These are phyloP conservation scores for Sinonovacula constricta DNA, from an alignment of 1,140 invertebrate genomes.

Conservation along the genomic window DNA sequence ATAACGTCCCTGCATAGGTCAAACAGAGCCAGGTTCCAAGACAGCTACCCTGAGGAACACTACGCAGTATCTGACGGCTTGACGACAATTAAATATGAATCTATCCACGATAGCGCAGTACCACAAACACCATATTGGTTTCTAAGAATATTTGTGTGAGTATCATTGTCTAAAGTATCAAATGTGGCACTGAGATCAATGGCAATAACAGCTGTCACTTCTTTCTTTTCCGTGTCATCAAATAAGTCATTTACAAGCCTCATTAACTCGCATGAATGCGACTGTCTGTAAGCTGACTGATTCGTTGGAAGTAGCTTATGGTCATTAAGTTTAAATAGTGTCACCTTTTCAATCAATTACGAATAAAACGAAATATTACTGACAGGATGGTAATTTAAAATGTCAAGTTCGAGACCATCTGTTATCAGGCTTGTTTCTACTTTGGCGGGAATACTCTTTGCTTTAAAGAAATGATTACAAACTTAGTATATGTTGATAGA, in stretches of 20 bases:
- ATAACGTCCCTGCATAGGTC: no score
- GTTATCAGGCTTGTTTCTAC: conserved; percentile 17
- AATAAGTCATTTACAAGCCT: conserved; percentile 25
- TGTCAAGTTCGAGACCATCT: neutral
- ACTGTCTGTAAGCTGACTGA: conserved; percentile 19
- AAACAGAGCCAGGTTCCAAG: no score
- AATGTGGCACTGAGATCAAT: neutral
- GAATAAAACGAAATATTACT: conserved; percentile 16
- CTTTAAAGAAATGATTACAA: neutral
- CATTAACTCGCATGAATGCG: conserved; percentile 24
- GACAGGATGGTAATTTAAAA: conserved; percentile 12
- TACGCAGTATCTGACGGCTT: no score
- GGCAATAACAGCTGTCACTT: conserved; percentile 6
- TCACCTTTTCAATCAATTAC: conserved; percentile 33
- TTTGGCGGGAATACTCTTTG: neutral
- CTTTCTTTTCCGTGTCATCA: conserved; percentile 17
- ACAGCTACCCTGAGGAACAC: no score
- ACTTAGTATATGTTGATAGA: neutral
- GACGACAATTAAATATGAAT: no score
- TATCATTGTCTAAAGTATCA: neutral
- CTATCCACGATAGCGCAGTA: neutral
- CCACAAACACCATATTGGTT: no score
- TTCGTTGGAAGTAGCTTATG: conserved; percentile 13
- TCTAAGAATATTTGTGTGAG: neutral
- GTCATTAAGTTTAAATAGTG: conserved; percentile 20